Conservation (phyloP, 2,888 invertebrate genomes). For the Parnassius apollo region DNA sequence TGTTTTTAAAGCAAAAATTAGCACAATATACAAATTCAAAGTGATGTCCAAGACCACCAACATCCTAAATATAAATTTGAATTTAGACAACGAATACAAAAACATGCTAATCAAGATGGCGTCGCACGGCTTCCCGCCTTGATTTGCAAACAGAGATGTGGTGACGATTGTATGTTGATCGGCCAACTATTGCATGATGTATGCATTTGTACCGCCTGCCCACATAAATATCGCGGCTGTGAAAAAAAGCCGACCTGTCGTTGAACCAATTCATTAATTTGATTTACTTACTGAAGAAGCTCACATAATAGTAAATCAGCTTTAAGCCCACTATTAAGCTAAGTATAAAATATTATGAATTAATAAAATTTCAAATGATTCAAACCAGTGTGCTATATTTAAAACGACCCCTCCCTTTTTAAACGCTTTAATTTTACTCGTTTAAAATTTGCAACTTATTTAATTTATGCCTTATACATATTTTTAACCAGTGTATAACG, state of each 20-base stretch:
- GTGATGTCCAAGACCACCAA: constrained; percentile 52
- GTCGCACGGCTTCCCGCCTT: constrained; percentile 41
- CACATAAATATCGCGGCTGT: background rate
- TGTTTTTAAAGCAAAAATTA: background rate
- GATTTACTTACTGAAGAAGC: background rate
- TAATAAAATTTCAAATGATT: too few relatives aligned
- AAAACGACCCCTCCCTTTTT: too few relatives aligned
- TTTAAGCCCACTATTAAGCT: too few relatives aligned
- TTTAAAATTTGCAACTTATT: too few relatives aligned
- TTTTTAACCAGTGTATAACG: too few relatives aligned
- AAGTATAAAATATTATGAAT: too few relatives aligned
- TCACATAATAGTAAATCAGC: too few relatives aligned
- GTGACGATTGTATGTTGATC: constrained; percentile 77
- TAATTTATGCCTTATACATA: too few relatives aligned
- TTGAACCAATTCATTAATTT: background rate
- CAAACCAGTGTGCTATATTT: too few relatives aligned
- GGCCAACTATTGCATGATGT: constrained; percentile 10
- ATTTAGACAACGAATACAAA: constrained; percentile 60
- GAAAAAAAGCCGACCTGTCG: background rate
- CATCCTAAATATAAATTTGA: constrained; percentile 46
- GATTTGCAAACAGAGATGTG: constrained; percentile 72
- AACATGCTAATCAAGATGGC: constrained; percentile 62
- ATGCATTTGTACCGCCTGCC: constrained; percentile 7
- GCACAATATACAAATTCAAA: background rate
- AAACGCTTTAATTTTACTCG: too few relatives aligned